Evolutionary conservation across 2,888 invertebrate species (phyloP).

Genomic region (Synanthedon formicaeformis): DNA sequence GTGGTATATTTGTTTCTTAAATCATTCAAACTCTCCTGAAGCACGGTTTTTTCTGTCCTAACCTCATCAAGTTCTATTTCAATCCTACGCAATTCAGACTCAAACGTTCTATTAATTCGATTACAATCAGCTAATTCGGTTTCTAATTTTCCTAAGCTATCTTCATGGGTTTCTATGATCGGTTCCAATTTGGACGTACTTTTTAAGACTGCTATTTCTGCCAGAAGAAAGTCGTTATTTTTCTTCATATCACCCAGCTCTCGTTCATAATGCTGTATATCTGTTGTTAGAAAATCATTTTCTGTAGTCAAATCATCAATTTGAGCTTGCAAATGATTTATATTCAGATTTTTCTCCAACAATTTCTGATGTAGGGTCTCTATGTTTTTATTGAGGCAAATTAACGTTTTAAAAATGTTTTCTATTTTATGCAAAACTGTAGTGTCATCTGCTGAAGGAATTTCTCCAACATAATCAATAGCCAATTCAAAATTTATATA

Average conservation of each 20-base stretch:
- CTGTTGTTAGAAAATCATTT: slow-evolving; percentile 59
- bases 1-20: slow-evolving; percentile 66
- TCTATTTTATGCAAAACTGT: slow-evolving; percentile 57
- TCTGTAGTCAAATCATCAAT: slow-evolving; percentile 67
- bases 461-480: slow-evolving; percentile 57
- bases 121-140: slow-evolving; percentile 74
- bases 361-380: slow-evolving; percentile 68
- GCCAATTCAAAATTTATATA: slow-evolving; percentile 62
- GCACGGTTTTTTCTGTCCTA: slow-evolving; percentile 45
- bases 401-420: slow-evolving; percentile 65
- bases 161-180: slow-evolving; percentile 79
- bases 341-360: slow-evolving; percentile 67
- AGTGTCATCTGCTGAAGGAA: slow-evolving; percentile 46
- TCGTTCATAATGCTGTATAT: slow-evolving; percentile 68
- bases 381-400: slow-evolving; percentile 71
- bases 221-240: slow-evolving; percentile 77
- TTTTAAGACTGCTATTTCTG: slow-evolving; percentile 74
- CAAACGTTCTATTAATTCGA: slow-evolving; percentile 69
- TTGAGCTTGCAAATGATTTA: slow-evolving; percentile 62
- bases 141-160: slow-evolving; percentile 74
- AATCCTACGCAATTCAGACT: slow-evolving; percentile 70
- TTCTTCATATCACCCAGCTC: slow-evolving; percentile 76
- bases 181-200: slow-evolving; percentile 76
- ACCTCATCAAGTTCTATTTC: slow-evolving; percentile 65
- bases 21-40: slow-evolving; percentile 63